Conservation (phyloP, 2,113 vertebrate species). For the Anoura caudifer region DNA sequence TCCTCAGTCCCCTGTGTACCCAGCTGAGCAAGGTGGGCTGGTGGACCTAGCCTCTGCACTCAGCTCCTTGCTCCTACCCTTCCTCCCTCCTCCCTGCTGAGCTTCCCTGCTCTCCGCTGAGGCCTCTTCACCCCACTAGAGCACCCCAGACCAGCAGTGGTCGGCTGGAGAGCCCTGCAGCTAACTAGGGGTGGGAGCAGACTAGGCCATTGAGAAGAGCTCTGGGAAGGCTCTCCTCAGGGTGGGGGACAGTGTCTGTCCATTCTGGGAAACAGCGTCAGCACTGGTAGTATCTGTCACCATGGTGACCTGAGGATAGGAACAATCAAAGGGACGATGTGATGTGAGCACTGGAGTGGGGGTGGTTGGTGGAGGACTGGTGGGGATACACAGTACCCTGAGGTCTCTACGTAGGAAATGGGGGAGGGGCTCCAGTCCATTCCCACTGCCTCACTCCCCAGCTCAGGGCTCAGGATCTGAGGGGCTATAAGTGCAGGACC, state of each 20-base stretch:
- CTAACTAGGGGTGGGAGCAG: not conserved
- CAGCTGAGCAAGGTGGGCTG: not conserved
- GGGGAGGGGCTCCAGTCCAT: not conserved
- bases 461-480: not conserved
- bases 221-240: not conserved
- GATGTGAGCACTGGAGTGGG: not conserved
- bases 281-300: constrained; percentile 22
- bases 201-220: not conserved
- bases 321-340: not conserved
- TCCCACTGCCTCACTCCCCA: not conserved
- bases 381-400: not conserved
- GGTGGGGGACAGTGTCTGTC: not conserved
- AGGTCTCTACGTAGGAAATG: not conserved
- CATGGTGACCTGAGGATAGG: constrained; percentile 35
- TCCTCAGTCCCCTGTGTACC: not conserved
- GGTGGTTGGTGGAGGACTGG: not conserved
- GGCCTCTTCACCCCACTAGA: not conserved
- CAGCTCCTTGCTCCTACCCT: not conserved
- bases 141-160: not conserved
- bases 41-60: not conserved
- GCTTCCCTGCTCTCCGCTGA: not conserved
- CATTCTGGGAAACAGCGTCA: constrained; percentile 68
- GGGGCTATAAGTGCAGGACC: not conserved
- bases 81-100: not conserved
- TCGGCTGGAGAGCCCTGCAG: not conserved